Evolutionary conservation across 2,888 invertebrate genomes (phyloP), one percentile per base, ranked within the genome.

Genomic region (Cryptocheilus praepositus): DNA sequence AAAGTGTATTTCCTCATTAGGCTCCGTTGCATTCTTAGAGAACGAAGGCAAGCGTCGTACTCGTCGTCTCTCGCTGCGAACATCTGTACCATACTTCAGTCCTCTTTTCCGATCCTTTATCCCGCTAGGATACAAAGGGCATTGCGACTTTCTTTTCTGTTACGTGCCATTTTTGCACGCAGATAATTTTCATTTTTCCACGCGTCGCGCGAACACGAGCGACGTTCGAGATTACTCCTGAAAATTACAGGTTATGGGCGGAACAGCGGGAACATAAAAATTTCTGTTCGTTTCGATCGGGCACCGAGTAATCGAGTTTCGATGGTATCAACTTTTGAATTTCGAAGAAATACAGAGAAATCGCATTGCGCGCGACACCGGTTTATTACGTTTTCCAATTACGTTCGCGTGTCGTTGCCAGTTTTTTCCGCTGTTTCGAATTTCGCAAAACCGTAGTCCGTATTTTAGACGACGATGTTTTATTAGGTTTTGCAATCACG

Each of bases 1-100:
- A 79, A 80, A 81, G 79, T 81, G 76, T 79, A 74, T 81, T 81
- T 70, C 65, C 81, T 79, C 79, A 79, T 79, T 79, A 79, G 79
- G 70, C 45, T 55, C 62, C 59, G 59, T 62, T 64, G 78, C 79
- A 68, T 79, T 67, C 70, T 70, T 69, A 67, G 72, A 60, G 16
- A 55, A 59, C 62, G 70, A 71, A 72, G 71, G 70, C 57, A 58
- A 70, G 65, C 65, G 54, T 36, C 36, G 7, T 36, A 7, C 36
- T 36, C 36, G 25, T 2, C 36, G 13, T 36, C 36, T 36, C 5
- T 36, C 36, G 36, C 11, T 11, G 36, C 13, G 13, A 36, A 36
- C 11, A 11, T 11, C 36, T 22, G 21, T 25, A 36, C 15, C n/a
- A n/a, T 62, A 56, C 53, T 73, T 62, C 51, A 5, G 25, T 25